Evolutionary conservation across 2,113 vertebrate genomes (phyloP).

Genomic region (Struthio camelus): DNA sequence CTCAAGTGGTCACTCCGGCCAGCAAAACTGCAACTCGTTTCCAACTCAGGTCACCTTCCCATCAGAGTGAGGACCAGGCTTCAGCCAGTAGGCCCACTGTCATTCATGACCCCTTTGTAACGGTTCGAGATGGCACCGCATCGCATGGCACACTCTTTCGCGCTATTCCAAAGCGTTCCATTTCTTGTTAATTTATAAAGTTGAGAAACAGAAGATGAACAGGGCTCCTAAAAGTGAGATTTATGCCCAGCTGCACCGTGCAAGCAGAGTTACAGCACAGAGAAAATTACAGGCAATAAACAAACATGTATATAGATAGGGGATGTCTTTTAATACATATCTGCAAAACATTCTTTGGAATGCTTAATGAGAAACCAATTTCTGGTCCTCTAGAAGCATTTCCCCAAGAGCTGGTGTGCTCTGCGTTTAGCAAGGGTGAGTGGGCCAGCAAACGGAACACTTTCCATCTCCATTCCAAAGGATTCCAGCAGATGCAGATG

Average conservation of each 20-base stretch:
- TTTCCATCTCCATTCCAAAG: constrained; percentile 38
- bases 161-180: background rate
- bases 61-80: background rate
- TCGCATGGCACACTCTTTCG: background rate
- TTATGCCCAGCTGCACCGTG: constrained; percentile 30
- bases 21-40: background rate
- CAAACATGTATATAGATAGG: constrained; percentile 10
- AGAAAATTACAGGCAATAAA: constrained; percentile 57
- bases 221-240: constrained; percentile 51
- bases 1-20: background rate
- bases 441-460: background rate
- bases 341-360: constrained; percentile 50
- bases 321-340: constrained; percentile 1
- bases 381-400: constrained; percentile 6
- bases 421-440: constrained; percentile 13
- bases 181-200: constrained; percentile 35
- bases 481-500: constrained; percentile 11
- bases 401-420: constrained; percentile 1
- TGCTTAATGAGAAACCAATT: constrained; percentile 41
- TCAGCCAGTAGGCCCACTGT: background rate
- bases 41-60: background rate
- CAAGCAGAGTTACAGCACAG: constrained; percentile 36
- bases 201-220: constrained; percentile 34
- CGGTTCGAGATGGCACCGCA: background rate
- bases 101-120: background rate